Base-by-base conservation (phyloP, 1,140 invertebrate species). In the Macrobrachium nipponense region DNA sequence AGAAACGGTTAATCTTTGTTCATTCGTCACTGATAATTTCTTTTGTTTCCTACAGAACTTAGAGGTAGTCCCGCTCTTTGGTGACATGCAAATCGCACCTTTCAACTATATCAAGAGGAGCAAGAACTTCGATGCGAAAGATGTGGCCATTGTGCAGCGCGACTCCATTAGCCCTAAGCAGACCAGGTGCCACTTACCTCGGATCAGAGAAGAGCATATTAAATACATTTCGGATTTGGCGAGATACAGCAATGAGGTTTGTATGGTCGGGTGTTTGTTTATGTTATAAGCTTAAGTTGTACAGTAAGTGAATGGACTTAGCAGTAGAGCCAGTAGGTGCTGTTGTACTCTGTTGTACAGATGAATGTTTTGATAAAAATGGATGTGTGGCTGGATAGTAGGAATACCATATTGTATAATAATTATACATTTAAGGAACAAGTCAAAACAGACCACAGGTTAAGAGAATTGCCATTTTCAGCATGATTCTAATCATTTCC, bases 1-100 rank as follows among this genome's bases (percentile, higher is more conserved):
- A 36, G 27, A 36, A 36, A 36, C 27, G 27, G 27, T 36, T 36
- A 36, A 36, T 36, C 27, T 36, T 36, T 36, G 27, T 36, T 4
- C 4, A 4, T 36, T 36, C 4, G 27, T 11, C 20, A 2, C 58
- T 18, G 14, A 36, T 18, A 15, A 64, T 7, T 36, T 59, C 20
- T 17, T 73, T 43, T 88, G 61, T 89, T 60, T 72, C 88, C 91
- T 87, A 70, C 86, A 93, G 94, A 97, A 98, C 91, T 91, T 99
- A 68, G 98, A 99, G 93, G 98, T 99, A 82, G 98, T 99, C 3
- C 98, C 98, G 0, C 91, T 99, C 11, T 99, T 99, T 92, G 98
- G 98, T 6, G 98, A 99, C 90, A 99, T 99, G 98, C 98, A 99
- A 92, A 99, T 99, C 85, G 97, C 98, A 0, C 98, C 98, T 0